These are phyloP conservation scores for Drosophila pectinifera DNA, from an alignment of 1,140 invertebrate species.

Conservation along the genomic window DNA sequence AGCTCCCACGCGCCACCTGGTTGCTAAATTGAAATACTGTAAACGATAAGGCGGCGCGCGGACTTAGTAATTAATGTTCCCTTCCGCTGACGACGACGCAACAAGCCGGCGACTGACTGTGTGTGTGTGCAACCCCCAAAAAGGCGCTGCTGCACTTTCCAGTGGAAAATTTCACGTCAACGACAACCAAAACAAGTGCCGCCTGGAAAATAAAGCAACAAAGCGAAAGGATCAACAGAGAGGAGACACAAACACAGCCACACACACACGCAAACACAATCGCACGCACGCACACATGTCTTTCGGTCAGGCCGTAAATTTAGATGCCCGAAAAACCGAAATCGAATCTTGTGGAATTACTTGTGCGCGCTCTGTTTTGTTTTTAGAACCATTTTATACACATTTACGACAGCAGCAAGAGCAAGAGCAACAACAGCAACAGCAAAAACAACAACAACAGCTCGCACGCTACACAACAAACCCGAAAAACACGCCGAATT, in stretches of 20 bases:
- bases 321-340: slow-evolving; percentile 42
- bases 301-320: slow-evolving; percentile 52
- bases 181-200: slow-evolving; percentile 53
- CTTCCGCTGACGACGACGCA: slow-evolving; percentile 28
- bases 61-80: slow-evolving; percentile 44
- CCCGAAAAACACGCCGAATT: slow-evolving; percentile 38
- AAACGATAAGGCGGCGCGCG: slow-evolving; percentile 39
- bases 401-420: slow-evolving; percentile 26
- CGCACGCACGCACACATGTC: slow-evolving; percentile 27
- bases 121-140: slow-evolving; percentile 32
- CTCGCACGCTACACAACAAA: slow-evolving; percentile 36
- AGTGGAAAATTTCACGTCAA: slow-evolving; percentile 48
- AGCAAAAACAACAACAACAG: slow-evolving; percentile 23
- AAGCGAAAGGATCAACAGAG: slow-evolving; percentile 20
- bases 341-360: slow-evolving; percentile 31
- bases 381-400: slow-evolving; percentile 60
- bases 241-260: slow-evolving; percentile 10
- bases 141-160: slow-evolving; percentile 41
- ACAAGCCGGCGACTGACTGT: slow-evolving; percentile 44
- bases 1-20: background rate
- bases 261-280: slow-evolving; percentile 3
- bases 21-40: slow-evolving; percentile 61
- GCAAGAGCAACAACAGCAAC: slow-evolving; percentile 20
- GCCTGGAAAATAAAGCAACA: slow-evolving; percentile 47
- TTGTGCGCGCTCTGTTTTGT: slow-evolving; percentile 50